Evolutionary conservation across 2,113 vertebrate genomes (phyloP).

Genomic region (Cebidichthys violaceus): DNA sequence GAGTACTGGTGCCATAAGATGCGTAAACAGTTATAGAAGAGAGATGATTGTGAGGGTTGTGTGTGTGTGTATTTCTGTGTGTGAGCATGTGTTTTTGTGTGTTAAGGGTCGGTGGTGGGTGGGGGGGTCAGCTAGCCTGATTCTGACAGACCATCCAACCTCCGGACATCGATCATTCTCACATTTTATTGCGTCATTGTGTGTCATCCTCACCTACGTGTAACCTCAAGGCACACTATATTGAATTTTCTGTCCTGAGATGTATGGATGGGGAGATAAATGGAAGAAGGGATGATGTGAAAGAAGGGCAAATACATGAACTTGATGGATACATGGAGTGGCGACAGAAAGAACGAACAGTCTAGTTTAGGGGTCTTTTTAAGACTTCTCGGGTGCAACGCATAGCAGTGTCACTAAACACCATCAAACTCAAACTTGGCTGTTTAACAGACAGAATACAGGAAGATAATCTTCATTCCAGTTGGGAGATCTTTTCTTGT

Average conservation of each 20-base stretch:
- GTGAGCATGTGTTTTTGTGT: background rate
- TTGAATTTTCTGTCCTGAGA: slow-evolving; percentile 52
- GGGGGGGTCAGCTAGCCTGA: slow-evolving; percentile 7
- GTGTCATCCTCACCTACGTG: slow-evolving; percentile 34
- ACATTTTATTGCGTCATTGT: slow-evolving; percentile 52
- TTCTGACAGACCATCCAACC: slow-evolving; percentile 27
- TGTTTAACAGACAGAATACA: slow-evolving; percentile 22
- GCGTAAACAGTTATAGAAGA: slow-evolving; percentile 22
- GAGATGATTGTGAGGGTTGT: background rate
- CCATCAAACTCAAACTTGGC: slow-evolving; percentile 6
- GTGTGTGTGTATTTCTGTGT: background rate
- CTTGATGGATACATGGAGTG: slow-evolving; percentile 22
- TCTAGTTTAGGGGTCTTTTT: background rate
- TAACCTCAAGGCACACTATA: slow-evolving; percentile 63
- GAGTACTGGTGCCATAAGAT: slow-evolving; percentile 30
- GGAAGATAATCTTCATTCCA: slow-evolving; percentile 22
- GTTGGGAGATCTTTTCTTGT: slow-evolving; percentile 43
- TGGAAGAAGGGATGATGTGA: slow-evolving; percentile 36
- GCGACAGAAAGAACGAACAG: background rate
- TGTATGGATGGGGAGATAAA: slow-evolving; percentile 44
- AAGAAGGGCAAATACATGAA: slow-evolving; percentile 40
- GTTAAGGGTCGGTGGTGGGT: slow-evolving; percentile 5
- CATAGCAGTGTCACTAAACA: slow-evolving; percentile 5
- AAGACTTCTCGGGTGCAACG: background rate
- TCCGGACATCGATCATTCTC: slow-evolving; percentile 60